Base-by-base conservation (phyloP, 2,888 invertebrate species). In the Ennomos fuscantarius region DNA sequence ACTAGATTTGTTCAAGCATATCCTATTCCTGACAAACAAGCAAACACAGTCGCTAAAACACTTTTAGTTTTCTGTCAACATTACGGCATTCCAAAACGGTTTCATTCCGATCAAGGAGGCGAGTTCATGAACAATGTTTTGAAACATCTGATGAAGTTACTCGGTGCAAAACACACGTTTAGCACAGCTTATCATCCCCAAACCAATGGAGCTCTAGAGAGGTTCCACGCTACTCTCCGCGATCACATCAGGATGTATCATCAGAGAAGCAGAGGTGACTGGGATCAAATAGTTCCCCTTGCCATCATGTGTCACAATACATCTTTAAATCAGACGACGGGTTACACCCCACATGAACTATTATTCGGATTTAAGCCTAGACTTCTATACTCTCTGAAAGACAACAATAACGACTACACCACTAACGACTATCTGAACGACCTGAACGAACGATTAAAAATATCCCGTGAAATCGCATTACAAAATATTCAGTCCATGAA, bases 1-100 rank as follows among this genome's bases (percentile, higher is more conserved):
- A 77, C 74, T 32, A 72, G n/a, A n/a, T n/a, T n/a, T n/a, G n/a
- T 77, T 1, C 76, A 76, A 69, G 75, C 76, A 0, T 78, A 79
- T 42, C 68, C 75, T 0, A 76, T 78, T 31, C 70, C 70, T 1
- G 69, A 80, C 24, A 76, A 78, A 68, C 65, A 78, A 70, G 68
- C 73, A 0, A 12, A 61, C 8, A 78, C 75, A 6, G 65, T 78
- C 6, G 76, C 76, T 8, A 67, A 68, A 61, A n/a, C 64, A 31
- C 42, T 78, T 12, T 31, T 79, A 0, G 42, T 60, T 12, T 78
- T 77, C 45, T 79, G 74, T 34, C 75, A 77, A 71, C 74, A 78
- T 34, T 78, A 65, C 36, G 76, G 75, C 9, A 61, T 76, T 2
- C 76, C 75, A 1, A 74, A 73, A 56, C 51, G 76, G 8, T 74